Conservation (phyloP, 2,888 invertebrate species). For the Tenthredo mesomela region DNA sequence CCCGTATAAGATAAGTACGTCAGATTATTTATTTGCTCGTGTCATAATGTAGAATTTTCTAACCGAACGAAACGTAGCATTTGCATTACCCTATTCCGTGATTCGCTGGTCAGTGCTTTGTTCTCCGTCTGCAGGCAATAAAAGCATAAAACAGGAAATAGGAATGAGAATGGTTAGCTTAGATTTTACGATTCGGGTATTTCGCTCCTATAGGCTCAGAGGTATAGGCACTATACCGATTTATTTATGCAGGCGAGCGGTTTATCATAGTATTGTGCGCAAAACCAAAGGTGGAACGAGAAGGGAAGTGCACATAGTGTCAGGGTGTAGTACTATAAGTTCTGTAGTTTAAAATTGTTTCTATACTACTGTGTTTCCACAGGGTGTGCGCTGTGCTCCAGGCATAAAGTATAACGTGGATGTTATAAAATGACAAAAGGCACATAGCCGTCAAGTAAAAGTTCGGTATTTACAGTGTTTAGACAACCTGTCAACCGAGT, state of each 20-base stretch:
- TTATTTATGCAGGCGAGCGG: conserved; percentile 52
- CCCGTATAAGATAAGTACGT: too few species aligned
- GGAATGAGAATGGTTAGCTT: conserved; percentile 21
- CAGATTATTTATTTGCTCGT: too few species aligned
- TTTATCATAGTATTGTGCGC: conserved; percentile 65
- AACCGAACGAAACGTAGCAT: not conserved
- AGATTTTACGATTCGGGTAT: conserved; percentile 59
- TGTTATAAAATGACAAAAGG: conserved; percentile 37
- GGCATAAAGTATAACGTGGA: not conserved
- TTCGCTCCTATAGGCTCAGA: conserved; percentile 46
- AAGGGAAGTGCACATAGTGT: not conserved
- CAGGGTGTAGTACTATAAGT: not conserved
- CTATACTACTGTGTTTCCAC: not conserved
- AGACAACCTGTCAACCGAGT: conserved; percentile 70
- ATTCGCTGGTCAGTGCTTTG: not conserved
- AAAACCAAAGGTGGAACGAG: conserved; percentile 62
- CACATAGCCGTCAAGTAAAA: conserved; percentile 57
- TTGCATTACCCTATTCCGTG: not conserved
- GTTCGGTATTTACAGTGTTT: conserved; percentile 72
- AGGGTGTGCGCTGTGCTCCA: not conserved
- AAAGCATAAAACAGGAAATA: conserved; percentile 9
- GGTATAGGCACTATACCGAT: too few species aligned
- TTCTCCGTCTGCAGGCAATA: not conserved
- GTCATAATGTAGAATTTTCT: too few species aligned
- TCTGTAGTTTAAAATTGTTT: not conserved